These are phyloP conservation scores for Acropternis orthonyx DNA, from an alignment of 2,797 vertebrate species.

Conservation along the genomic window DNA sequence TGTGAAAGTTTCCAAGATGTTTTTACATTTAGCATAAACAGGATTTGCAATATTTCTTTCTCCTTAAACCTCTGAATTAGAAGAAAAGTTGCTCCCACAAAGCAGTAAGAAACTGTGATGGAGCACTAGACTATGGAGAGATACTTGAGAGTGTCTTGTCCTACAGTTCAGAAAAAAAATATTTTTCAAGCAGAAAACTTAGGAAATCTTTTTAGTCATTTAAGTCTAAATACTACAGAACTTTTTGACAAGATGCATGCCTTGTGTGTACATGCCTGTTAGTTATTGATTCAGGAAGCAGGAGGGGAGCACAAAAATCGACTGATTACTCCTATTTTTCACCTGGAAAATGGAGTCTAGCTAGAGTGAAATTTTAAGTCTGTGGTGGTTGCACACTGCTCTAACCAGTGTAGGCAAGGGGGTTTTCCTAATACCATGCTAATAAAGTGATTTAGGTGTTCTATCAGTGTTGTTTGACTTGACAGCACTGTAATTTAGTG, in stretches of 20 bases:
- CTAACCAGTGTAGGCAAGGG: not conserved
- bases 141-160: not conserved
- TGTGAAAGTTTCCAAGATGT: not conserved
- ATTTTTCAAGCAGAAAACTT: not conserved
- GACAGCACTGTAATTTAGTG: not conserved
- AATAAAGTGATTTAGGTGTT: not conserved
- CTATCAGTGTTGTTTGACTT: not conserved
- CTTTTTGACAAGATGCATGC: not conserved
- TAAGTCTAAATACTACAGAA: not conserved
- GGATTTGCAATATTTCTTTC: not conserved
- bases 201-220: not conserved
- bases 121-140: not conserved
- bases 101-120: not conserved
- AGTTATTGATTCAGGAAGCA: rapidly evolving
- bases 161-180: not conserved
- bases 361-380: not conserved
- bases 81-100: not conserved
- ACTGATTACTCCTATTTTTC: not conserved
- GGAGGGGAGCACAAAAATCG: not conserved
- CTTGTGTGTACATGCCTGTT: not conserved
- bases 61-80: not conserved
- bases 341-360: not conserved
- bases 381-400: not conserved
- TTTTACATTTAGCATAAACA: not conserved
- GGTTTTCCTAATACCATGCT: not conserved